Evolutionary conservation across 2,888 invertebrate genomes (phyloP), one percentile per base, ranked within the genome.

Genomic region (Ophioninae sp.): DNA sequence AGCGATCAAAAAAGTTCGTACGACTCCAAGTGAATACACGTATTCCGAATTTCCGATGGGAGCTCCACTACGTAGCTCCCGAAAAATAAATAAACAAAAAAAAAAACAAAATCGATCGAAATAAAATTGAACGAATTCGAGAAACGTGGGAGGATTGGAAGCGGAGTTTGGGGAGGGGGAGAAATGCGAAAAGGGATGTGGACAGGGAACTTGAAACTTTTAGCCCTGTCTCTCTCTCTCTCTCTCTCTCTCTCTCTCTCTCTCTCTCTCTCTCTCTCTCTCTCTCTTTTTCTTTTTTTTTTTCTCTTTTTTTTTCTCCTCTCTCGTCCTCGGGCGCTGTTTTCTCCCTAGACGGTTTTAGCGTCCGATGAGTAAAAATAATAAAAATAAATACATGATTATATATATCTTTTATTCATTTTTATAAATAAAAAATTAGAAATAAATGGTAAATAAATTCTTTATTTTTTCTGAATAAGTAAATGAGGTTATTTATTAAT

Each of bases 1-100:
- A 44, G 22, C 77, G 76, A 78, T 73, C 51, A 76, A n/a, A 82
- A 71, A 82, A 82, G 74, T 56, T 75, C 63, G 22, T 78, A 73
- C 22, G 20, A 13, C 61, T 23, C 9, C 23, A 17, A 10, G 20
- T 22, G 41, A 39, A 59, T 20, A 72, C 17, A 22, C n/a, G 10
- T 5, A 13, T 39, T 23, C n/a, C 2, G 63, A 56, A 67, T 56
- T 20, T 7, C 6, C 41, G 41, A 41, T 75, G 75, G 59, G 72
- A 67, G 44, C 39, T n/a, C 22, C 22, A 51, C 61, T 23, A 64
- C 58, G 56, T 59, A 61, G 65, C 71, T 71, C 37, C 30, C 22
- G 17, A 59, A 5, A 71, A 65, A 37, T 58, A 58, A 30, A n/a
- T n/a, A n/a, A n/a, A n/a, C 65, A 59, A 74, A 30, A 58, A 51